These are phyloP conservation scores for Poecilia picta DNA, from an alignment of 2,797 vertebrate species.

Conservation along the genomic window DNA sequence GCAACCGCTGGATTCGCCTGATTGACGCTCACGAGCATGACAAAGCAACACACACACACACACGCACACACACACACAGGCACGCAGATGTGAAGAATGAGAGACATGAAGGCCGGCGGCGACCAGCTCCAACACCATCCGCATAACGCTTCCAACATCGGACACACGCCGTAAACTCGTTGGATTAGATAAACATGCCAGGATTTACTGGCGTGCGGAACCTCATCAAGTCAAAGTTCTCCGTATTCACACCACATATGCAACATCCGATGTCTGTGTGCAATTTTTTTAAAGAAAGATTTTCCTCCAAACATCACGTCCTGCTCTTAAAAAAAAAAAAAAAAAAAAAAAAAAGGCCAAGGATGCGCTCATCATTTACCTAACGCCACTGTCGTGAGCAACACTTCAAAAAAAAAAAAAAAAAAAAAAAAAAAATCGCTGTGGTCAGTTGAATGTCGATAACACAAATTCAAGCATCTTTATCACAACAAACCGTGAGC, in stretches of 20 bases:
- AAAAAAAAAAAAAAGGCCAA: slow-evolving; percentile 40
- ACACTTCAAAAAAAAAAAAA: slow-evolving; percentile 44
- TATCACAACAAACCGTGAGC: slow-evolving; percentile 62
- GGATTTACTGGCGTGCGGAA: slow-evolving; percentile 50
- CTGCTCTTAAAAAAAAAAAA: slow-evolving; percentile 12
- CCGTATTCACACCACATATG: slow-evolving; percentile 59
- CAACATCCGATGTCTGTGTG: slow-evolving; percentile 28
- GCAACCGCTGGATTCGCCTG: slow-evolving; percentile 38
- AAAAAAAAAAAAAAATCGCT: slow-evolving; percentile 23
- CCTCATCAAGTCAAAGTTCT: slow-evolving; percentile 34
- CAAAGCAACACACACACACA: slow-evolving; percentile 57
- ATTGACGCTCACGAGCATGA: slow-evolving; percentile 60
- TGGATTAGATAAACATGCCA: slow-evolving; percentile 66
- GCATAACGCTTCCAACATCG: slow-evolving; percentile 38
- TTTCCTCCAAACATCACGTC: slow-evolving; percentile 23
- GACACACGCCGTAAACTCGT: slow-evolving; percentile 69
- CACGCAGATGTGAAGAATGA: slow-evolving; percentile 7
- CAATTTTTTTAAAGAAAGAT: slow-evolving; percentile 22
- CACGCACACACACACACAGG: slow-evolving; percentile 11
- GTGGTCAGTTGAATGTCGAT: slow-evolving; percentile 68
- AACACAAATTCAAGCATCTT: slow-evolving; percentile 57
- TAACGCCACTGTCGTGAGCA: slow-evolving; percentile 67
- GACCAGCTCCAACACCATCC: slow-evolving; percentile 53
- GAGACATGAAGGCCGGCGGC: slow-evolving; percentile 43
- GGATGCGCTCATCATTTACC: slow-evolving; percentile 64